These are phyloP conservation scores for Oceanodroma tethys DNA, from an alignment of 2,113 vertebrate genomes.

Conservation along the genomic window DNA sequence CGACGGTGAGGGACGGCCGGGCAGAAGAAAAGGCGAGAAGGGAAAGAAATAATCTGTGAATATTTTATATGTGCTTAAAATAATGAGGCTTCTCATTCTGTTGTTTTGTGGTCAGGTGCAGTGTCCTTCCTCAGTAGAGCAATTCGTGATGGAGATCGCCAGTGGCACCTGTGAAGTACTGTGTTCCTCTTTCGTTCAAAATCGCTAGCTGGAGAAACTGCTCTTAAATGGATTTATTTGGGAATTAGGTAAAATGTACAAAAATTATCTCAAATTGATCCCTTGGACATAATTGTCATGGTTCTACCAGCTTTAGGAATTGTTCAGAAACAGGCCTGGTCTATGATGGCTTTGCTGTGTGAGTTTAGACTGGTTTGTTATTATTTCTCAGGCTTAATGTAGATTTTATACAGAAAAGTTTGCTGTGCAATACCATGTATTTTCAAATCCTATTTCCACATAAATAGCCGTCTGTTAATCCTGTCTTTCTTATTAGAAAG, in stretches of 20 bases:
- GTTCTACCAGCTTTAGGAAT: not conserved
- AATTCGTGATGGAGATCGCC: not conserved
- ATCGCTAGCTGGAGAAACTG: not conserved
- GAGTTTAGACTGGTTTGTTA: not conserved
- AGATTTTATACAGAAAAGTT: not conserved
- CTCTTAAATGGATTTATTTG: not conserved
- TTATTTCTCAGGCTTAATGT: not conserved
- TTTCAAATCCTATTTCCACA: not conserved
- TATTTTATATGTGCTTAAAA: not conserved
- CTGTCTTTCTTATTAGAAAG: not conserved
- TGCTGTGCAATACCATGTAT: not conserved
- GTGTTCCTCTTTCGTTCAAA: not conserved
- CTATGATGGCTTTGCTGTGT: not conserved
- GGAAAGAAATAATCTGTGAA: rapidly evolving
- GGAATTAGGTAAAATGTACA: not conserved
- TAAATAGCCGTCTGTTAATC: not conserved
- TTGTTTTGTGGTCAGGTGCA: not conserved
- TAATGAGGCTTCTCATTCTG: not conserved
- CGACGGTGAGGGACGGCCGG: not conserved
- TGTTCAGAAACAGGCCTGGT: not conserved
- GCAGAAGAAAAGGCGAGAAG: not conserved
- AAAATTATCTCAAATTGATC: not conserved
- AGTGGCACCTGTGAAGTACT: not conserved
- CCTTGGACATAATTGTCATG: not conserved
- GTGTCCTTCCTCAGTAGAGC: not conserved